Percentiles rank a stretch among this genome's conserved stretches.
These are phyloP conservation scores for Carollia perspicillata DNA, from an alignment of 2,113 vertebrate species.

Conservation along the genomic window DNA sequence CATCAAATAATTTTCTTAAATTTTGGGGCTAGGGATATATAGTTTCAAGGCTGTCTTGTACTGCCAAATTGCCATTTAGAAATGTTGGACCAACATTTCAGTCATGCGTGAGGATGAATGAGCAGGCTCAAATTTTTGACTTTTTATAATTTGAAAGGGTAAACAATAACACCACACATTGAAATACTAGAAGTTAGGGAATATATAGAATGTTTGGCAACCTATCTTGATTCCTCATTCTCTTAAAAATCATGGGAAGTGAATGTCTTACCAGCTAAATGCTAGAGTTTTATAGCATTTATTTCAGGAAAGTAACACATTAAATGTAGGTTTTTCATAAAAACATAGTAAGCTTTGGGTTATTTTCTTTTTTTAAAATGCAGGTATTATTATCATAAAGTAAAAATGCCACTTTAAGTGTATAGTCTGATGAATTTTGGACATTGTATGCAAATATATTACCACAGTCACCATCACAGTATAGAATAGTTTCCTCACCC, in stretches of 20 bases:
- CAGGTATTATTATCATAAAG: not conserved
- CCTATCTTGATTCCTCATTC: not conserved
- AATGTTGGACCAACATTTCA: not conserved
- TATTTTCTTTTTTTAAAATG: not conserved
- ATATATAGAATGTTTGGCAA: not conserved
- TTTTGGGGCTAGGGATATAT: not conserved
- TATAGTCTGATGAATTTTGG: slow-evolving; percentile 12
- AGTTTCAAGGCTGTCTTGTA: slow-evolving; percentile 1
- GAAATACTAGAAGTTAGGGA: slow-evolving; percentile 14
- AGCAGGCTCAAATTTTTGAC: not conserved
- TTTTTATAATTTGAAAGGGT: not conserved
- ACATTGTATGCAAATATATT: not conserved
- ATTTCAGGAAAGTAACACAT: not conserved
- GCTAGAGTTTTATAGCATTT: slow-evolving; percentile 9
- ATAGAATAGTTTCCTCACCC: not conserved
- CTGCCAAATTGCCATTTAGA: not conserved
- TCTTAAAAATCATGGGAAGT: slow-evolving; percentile 12
- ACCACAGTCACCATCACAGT: not conserved
- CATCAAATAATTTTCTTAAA: slow-evolving; percentile 5
- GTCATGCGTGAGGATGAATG: not conserved
- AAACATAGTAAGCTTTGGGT: not conserved
- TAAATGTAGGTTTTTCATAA: slow-evolving; percentile 12
- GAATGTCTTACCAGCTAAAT: not conserved
- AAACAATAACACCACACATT: not conserved
- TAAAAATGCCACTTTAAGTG: slow-evolving; percentile 11